Percentiles rank a stretch among this genome's conserved stretches.
Evolutionary conservation across 2,888 invertebrate species (phyloP).

Genomic region (Apamea crenata): DNA sequence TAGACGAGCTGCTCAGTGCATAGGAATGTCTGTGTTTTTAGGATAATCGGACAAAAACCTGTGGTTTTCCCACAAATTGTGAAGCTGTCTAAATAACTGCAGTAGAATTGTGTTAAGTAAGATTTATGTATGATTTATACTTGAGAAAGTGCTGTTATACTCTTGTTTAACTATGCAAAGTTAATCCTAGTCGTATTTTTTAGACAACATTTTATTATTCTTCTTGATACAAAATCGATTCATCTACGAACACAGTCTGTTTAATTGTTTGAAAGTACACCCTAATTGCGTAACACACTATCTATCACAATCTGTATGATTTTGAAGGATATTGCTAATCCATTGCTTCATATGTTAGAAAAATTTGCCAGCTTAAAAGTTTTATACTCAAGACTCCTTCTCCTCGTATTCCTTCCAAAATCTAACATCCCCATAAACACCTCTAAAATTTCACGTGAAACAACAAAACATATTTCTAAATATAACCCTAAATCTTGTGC

Average conservation of each 20-base stretch:
- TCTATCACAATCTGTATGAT: not conserved
- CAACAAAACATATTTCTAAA: constrained; percentile 48
- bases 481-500: constrained; percentile 40
- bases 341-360: not conserved
- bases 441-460: constrained; percentile 5
- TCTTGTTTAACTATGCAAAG: not conserved
- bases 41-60: not conserved
- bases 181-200: not conserved
- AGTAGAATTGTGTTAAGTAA: too few relatives aligned
- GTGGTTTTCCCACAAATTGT: not conserved
- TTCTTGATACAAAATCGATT: not conserved
- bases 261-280: not conserved
- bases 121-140: constrained; percentile 8
- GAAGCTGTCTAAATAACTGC: not conserved
- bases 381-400: not conserved
- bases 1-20: constrained; percentile 3
- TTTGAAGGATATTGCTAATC: not conserved
- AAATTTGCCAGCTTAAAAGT: not conserved
- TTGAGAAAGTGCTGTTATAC: not conserved
- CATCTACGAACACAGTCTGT: not conserved
- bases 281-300: not conserved
- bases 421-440: not conserved
- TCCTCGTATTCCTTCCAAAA: not conserved
- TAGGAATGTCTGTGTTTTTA: not conserved
- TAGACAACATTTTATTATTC: not conserved